Percentiles rank a stretch among this genome's conserved stretches.
Evolutionary conservation across 2,888 invertebrate genomes (phyloP).

Genomic region (Glaucopsyche alexis): DNA sequence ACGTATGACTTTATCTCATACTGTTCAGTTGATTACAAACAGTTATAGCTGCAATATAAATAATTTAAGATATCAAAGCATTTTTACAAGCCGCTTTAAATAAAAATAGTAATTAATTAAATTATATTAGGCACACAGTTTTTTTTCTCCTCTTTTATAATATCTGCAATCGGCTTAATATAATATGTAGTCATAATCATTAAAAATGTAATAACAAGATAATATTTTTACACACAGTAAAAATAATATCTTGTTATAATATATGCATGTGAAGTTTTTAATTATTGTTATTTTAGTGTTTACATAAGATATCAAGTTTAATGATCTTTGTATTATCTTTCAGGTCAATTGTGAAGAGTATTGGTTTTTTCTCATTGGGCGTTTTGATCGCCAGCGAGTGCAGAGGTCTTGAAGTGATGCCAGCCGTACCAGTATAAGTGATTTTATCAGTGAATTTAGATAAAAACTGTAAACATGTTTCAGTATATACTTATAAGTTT

Average conservation of each 20-base stretch:
- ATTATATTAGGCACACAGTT: too few relatives aligned
- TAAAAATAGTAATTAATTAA: too few relatives aligned
- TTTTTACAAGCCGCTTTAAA: too few relatives aligned
- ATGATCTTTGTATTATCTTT: slow-evolving; percentile 50
- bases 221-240: neutral
- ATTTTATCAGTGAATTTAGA: neutral
- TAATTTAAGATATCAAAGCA: too few relatives aligned
- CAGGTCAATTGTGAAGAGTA: slow-evolving; percentile 91
- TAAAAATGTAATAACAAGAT: too few relatives aligned
- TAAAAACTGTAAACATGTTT: slow-evolving; percentile 53
- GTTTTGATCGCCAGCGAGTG: slow-evolving; percentile 89
- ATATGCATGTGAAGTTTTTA: slow-evolving; percentile 16
- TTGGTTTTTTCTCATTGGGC: slow-evolving; percentile 88
- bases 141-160: too few relatives aligned
- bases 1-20: too few relatives aligned
- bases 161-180: too few relatives aligned
- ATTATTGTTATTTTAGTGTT: neutral
- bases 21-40: too few relatives aligned
- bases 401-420: slow-evolving; percentile 86
- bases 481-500: slow-evolving; percentile 61
- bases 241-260: neutral
- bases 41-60: too few relatives aligned
- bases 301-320: slow-evolving; percentile 26
- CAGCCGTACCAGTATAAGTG: slow-evolving; percentile 73
- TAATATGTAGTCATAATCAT: too few relatives aligned